Base-by-base conservation (phyloP, 2,888 invertebrate genomes). In the Epirrhoe alternata region DNA sequence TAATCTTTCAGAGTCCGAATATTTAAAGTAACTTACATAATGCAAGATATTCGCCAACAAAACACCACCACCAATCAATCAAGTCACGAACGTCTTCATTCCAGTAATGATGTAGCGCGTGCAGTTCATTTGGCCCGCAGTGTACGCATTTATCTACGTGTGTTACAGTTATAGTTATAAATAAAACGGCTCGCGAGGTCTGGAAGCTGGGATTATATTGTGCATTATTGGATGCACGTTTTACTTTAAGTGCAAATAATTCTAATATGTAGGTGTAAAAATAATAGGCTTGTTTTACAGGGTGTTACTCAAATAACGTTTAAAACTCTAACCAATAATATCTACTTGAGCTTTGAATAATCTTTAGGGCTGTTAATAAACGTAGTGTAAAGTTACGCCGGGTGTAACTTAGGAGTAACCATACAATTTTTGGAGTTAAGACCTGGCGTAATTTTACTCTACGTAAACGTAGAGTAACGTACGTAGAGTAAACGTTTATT, bases 121-220 rank as follows among this genome's bases (percentile, higher is more conserved):
- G 64, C 71, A 72, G 74, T 74, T 72, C 72, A 74, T 76, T 78
- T 70, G 73, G 69, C 74, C 70, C 67, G 76, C 76, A 79, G 77
- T 77, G 77, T 79, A 81, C 72, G 75, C 86, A 87, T 88, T 86
- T 84, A 85, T 88, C 87, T 85, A 73, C 80, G 84, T 86, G 77
- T 83, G 86, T 82, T 87, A 88, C 89, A 84, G 87, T 88, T 89
- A 89, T 79, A 81, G 83, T 81, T 86, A 87, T 89, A 88, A 88
- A 89, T 87, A 87, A 83, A 78, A 78, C 75, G 73, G 77, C 77
- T 74, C 69, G 70, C 75, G 69, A 75, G 38, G 12, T 35, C 35
- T 42, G 12, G 38, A 42, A 42, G 38, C 38, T 42, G 38, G 12
- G 38, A 42, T 42, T 42, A 42, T 42, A 38, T 38, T 38, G 12